Evolutionary conservation across 2,113 vertebrate genomes (phyloP).

Genomic region (Parotia lawesii): DNA sequence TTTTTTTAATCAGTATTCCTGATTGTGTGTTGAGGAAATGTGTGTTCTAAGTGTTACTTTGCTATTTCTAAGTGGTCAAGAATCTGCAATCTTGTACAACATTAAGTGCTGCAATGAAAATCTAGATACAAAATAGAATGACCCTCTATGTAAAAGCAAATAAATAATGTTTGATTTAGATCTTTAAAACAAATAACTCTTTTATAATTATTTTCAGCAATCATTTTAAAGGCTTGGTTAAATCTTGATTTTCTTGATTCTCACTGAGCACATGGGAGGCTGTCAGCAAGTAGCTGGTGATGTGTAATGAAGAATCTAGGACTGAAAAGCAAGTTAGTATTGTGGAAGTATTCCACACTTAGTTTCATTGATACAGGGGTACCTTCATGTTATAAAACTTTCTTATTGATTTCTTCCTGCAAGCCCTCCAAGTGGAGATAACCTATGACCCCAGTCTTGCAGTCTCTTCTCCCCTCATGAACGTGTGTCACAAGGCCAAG

Average conservation of each 20-base stretch:
- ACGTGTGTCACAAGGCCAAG: background rate
- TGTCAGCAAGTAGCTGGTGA: background rate
- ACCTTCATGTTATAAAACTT: background rate
- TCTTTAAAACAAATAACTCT: background rate
- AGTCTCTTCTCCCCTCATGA: background rate
- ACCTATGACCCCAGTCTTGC: fast-evolving
- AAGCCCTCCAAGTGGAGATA: background rate
- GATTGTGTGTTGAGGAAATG: background rate
- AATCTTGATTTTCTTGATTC: background rate
- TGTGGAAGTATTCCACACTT: background rate
- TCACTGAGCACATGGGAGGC: background rate
- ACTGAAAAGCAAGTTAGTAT: background rate
- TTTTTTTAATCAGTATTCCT: background rate
- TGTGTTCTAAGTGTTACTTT: background rate
- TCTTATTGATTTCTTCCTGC: background rate
- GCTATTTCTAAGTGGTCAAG: background rate
- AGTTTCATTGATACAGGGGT: background rate
- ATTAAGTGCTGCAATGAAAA: background rate
- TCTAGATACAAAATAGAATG: background rate
- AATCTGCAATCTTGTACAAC: background rate
- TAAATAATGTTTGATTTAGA: background rate
- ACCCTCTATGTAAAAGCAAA: background rate
- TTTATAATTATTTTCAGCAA: background rate
- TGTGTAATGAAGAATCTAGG: background rate
- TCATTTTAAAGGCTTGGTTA: background rate